Evolutionary conservation across 2,888 invertebrate species (phyloP).

Genomic region (Anticlea derivata): DNA sequence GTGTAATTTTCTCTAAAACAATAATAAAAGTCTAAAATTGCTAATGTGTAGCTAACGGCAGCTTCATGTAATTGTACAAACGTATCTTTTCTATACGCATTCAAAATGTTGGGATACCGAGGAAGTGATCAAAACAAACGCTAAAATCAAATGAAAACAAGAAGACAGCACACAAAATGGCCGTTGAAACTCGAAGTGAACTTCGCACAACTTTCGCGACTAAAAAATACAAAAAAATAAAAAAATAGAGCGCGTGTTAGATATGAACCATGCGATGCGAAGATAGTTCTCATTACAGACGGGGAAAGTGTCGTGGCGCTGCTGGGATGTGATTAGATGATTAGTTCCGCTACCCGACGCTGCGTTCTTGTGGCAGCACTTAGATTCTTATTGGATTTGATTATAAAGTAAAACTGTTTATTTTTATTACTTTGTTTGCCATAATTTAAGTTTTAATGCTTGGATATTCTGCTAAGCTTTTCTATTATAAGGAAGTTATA

Average conservation of each 20-base stretch:
- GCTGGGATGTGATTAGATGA: slow-evolving; percentile 35
- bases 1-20: neutral
- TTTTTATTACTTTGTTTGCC: neutral
- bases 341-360: slow-evolving; percentile 79
- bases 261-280: slow-evolving; percentile 70
- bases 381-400: slow-evolving; percentile 38
- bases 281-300: slow-evolving; percentile 62
- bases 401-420: neutral
- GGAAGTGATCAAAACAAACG: slow-evolving; percentile 74
- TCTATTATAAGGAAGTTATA: too few relatives aligned
- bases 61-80: neutral
- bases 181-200: slow-evolving; percentile 77
- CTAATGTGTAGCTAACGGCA: too few relatives aligned
- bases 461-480: too few relatives aligned
- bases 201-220: slow-evolving; percentile 81
- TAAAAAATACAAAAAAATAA: slow-evolving; percentile 66
- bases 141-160: slow-evolving; percentile 74
- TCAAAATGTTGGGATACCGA: slow-evolving; percentile 38
- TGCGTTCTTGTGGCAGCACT: slow-evolving; percentile 60
- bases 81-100: neutral
- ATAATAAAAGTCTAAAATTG: neutral
- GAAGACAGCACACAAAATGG: slow-evolving; percentile 73
- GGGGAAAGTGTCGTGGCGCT: slow-evolving; percentile 54
- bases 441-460: too few relatives aligned
- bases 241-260: slow-evolving; percentile 64